These are phyloP conservation scores for Cenopis cana DNA, from an alignment of 2,888 invertebrate genomes.

Conservation along the genomic window DNA sequence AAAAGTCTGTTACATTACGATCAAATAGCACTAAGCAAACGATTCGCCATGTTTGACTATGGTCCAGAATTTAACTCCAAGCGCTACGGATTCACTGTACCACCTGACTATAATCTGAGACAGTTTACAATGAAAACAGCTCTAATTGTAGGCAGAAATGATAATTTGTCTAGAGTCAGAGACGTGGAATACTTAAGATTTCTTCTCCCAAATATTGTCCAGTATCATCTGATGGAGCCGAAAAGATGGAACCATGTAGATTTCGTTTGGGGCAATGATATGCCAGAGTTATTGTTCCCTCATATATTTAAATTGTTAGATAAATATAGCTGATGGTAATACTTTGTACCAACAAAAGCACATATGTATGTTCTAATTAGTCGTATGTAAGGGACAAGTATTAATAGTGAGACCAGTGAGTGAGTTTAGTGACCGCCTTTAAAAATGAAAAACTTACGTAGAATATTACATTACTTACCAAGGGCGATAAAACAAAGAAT, in stretches of 20 bases:
- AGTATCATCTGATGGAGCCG: slow-evolving; percentile 38
- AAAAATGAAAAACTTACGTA: background rate
- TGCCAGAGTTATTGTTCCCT: slow-evolving; percentile 35
- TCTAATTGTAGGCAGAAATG: slow-evolving; percentile 41
- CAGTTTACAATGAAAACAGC: slow-evolving; percentile 50
- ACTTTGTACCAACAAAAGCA: background rate
- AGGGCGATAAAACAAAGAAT: no score
- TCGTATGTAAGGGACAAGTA: background rate
- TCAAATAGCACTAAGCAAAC: slow-evolving; percentile 49
- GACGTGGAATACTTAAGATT: slow-evolving; percentile 44
- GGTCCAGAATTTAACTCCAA: slow-evolving; percentile 20
- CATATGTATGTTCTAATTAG: background rate
- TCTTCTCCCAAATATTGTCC: slow-evolving; percentile 41
- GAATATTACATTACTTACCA: no score
- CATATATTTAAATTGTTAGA: slow-evolving; percentile 28
- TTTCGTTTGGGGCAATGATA: slow-evolving; percentile 43
- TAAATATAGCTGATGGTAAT: slow-evolving; percentile 13
- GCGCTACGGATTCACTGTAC: slow-evolving; percentile 19
- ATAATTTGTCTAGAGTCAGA: slow-evolving; percentile 31
- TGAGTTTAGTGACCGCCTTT: background rate
- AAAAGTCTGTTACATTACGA: slow-evolving; percentile 54
- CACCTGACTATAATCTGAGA: slow-evolving; percentile 54
- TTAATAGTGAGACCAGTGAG: background rate
- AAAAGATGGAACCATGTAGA: slow-evolving; percentile 44
- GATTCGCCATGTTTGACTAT: slow-evolving; percentile 48